phyloP scores from a whole-genome alignment of 30 jellyfish, hydroid and myxozoan species.

The Sanderia malayensis region DNA sequence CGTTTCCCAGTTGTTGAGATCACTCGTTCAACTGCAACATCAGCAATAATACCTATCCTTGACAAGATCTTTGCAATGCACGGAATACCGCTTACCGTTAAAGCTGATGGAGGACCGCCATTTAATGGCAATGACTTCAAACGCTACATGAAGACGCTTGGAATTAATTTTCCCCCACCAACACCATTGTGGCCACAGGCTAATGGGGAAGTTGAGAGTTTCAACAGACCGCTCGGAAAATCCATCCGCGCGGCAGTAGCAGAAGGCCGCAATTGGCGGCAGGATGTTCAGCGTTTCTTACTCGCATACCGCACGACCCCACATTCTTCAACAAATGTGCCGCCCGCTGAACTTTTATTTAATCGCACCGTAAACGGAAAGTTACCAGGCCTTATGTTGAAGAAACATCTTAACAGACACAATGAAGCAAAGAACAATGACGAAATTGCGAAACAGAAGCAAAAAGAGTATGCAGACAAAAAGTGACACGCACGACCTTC shows the following conservation, averaged over 20 bases:
- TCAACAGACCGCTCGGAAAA: constrained; percentile 19
- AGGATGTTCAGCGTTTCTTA: constrained; percentile 17
- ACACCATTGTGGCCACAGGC: constrained; percentile 36
- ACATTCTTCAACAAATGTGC: constrained; percentile 11
- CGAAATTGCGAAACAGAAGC: background rate
- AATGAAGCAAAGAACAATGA: constrained; percentile 31
- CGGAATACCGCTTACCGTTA: constrained; percentile 15
- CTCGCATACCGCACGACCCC: constrained; percentile 29
- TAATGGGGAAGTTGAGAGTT: constrained; percentile 32
- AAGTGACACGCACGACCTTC: constrained; percentile 27
- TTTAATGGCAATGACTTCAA: constrained; percentile 10
- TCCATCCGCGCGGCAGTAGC: constrained; percentile 20
- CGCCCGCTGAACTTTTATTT: constrained; percentile 37
- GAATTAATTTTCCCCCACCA: constrained; percentile 7
- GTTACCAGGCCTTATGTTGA: constrained; percentile 2
- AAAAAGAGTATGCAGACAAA: constrained; percentile 20
- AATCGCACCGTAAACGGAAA: background rate
- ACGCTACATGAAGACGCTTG: constrained; percentile 8
- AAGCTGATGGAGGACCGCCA: constrained; percentile 35
- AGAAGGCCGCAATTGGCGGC: constrained; percentile 48
- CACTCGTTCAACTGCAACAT: constrained; percentile 16
- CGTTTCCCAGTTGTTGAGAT: constrained; percentile 37
- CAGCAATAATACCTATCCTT: constrained; percentile 20
- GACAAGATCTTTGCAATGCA: constrained; percentile 15
- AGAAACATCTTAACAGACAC: constrained; percentile 2